Evolutionary conservation across 1,140 invertebrate genomes (phyloP).

Genomic region (Diuraphis noxia): DNA sequence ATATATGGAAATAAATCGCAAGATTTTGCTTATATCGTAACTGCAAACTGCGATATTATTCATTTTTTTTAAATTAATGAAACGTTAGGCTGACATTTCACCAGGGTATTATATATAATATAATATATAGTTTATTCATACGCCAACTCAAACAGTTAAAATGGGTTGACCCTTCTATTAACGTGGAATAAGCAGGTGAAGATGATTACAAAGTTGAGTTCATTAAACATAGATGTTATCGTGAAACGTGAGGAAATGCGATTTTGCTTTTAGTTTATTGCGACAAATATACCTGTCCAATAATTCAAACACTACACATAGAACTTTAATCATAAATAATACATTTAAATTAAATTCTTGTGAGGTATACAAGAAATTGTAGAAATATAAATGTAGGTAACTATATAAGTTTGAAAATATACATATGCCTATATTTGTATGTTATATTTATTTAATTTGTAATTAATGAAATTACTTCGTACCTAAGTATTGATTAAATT

Average conservation of each 20-base stretch:
- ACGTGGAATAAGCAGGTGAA: not conserved
- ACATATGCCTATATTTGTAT: not conserved
- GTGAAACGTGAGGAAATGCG: not conserved
- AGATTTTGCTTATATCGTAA: not conserved
- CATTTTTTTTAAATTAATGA: conserved; percentile 12
- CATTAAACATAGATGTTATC: not conserved
- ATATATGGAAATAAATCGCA: not conserved
- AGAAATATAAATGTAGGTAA: not conserved
- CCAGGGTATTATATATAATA: not conserved
- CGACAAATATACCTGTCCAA: not conserved
- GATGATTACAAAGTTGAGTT: not conserved
- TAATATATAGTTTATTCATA: not conserved
- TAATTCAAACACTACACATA: not conserved
- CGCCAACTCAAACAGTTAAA: not conserved
- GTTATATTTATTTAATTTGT: not conserved
- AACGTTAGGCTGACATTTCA: not conserved
- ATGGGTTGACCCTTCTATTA: conserved; percentile 15
- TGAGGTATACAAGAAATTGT: not conserved
- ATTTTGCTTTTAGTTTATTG: not conserved
- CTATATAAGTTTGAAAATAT: not conserved
- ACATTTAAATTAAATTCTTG: not conserved
- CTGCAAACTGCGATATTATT: not conserved
- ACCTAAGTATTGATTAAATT: not conserved
- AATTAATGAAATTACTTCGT: not conserved
- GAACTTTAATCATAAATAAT: not conserved